These are phyloP conservation scores for Heliconius nattereri DNA, from an alignment of 1,140 invertebrate species.

Conservation along the genomic window DNA sequence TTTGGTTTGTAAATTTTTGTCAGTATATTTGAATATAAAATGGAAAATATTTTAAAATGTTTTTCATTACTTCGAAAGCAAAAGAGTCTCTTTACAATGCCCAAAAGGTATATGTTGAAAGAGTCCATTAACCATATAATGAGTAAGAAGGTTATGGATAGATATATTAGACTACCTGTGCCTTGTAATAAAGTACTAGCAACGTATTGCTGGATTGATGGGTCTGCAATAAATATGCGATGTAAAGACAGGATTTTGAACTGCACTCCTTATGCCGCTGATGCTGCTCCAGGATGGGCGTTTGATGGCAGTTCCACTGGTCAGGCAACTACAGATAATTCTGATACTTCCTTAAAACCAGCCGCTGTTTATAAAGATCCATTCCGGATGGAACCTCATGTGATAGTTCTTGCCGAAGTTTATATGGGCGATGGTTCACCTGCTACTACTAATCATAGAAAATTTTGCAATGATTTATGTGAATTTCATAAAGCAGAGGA, in stretches of 20 bases:
- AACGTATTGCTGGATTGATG: conserved; percentile 96
- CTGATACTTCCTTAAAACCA: conserved; percentile 94
- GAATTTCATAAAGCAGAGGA: conserved; percentile 87
- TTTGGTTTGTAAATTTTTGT: conserved; percentile 8
- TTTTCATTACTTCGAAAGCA: conserved; percentile 39
- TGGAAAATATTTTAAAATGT: conserved; percentile 46
- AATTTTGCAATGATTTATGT: conserved; percentile 88
- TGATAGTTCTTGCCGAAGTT: conserved; percentile 91
- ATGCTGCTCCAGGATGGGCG: conserved; percentile 95
- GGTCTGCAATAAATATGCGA: conserved; percentile 91
- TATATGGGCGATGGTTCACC: conserved; percentile 65
- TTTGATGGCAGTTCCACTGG: conserved; percentile 96
- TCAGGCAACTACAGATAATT: conserved; percentile 89
- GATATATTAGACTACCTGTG: conserved; percentile 83
- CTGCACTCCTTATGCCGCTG: conserved; percentile 84
- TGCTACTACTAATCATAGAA: conserved; percentile 87
- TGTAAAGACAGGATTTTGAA: conserved; percentile 90
- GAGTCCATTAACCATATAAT: conserved; percentile 69
- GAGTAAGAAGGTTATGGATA: conserved; percentile 70
- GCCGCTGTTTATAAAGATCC: conserved; percentile 96
- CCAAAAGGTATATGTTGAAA: conserved; percentile 59
- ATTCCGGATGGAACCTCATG: conserved; percentile 93
- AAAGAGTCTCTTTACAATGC: conserved; percentile 33
- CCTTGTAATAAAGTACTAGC: conserved; percentile 87
- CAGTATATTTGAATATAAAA: conserved; percentile 26